Conservation (phyloP, 2,888 invertebrate species). For the Alitta virens region DNA sequence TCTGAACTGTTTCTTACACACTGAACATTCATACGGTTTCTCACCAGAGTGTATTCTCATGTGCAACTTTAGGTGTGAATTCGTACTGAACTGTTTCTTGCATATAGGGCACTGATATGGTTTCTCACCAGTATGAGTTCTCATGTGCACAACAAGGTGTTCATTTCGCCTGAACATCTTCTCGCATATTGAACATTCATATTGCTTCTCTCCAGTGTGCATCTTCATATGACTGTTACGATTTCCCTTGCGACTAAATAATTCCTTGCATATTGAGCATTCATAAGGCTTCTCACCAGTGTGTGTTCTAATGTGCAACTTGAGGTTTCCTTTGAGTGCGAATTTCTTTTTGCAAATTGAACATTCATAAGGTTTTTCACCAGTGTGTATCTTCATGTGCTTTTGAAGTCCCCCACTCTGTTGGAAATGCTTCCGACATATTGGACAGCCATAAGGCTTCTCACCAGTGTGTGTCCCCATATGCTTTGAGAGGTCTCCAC, state of each 20-base stretch:
- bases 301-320: not conserved
- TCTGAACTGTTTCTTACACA: no score
- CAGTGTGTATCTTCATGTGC: not conserved
- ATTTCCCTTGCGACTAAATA: not conserved
- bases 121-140: not conserved
- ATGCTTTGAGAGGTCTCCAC: no score
- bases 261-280: not conserved
- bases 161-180: no score
- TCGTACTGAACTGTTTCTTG: not conserved
- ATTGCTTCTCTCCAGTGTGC: not conserved
- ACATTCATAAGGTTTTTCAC: not conserved
- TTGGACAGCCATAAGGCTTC: not conserved
- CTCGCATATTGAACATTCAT: not conserved
- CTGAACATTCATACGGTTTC: no score
- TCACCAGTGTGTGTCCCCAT: no score
- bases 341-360: not conserved
- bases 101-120: not conserved
- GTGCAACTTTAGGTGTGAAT: no score
- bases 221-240: not conserved
- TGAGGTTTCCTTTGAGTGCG: not conserved
- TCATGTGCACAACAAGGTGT: not conserved
- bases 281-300: not conserved
- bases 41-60: no score
- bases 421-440: not conserved
- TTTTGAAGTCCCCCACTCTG: not conserved